Base-by-base conservation (phyloP, 2,113 vertebrate species). In the Rhegmatorhina hoffmannsi region DNA sequence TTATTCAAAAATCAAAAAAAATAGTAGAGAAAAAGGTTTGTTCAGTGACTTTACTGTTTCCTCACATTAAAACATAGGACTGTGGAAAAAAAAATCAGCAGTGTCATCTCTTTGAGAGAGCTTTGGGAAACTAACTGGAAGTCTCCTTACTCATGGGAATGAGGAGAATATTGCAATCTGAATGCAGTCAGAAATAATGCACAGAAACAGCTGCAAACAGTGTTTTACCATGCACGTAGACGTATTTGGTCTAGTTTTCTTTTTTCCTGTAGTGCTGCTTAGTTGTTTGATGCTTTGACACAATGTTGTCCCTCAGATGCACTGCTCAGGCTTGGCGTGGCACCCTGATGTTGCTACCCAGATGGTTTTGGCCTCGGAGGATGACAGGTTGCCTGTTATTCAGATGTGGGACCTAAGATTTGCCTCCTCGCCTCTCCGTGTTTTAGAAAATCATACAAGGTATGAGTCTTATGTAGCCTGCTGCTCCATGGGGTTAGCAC, bases 321-420 rank as follows among this genome's bases (percentile, higher is more conserved):
- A 99, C 94, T 99, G 99, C 90, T 99, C 99, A 6, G 99, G 99
- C 33, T 94, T 99, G 95, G 99, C 98, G 0, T 99, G 99, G 99
- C 99, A 99, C 96, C 99, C 99, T 8, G 99, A 99, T 46, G 97
- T 99, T 63, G 99, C 99, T 84, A 99, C 99, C 20, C 99, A 99
- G 97, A 98, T 99, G 98, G 98, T 99, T 28, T 78, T 99, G 92
- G 98, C 99, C 69, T 99, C 99, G 0, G 99, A 99, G 95, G 99
- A 99, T 3, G 99, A 99, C 95, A 98, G 99, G 36, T 96, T 99
- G 96, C 99, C 99, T 4, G 99, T 99, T 78, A 98, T 99, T 92
- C 99, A 99, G 96, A 98, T 99, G 98, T 99, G 99, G 99, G 99
- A 99, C 84, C 98, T 99, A 14, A 98, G 99, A 55, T 99, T 99